A percentile compares a stretch with the other conserved stretches of the same genome.
These are phyloP conservation scores for Azemiops feae DNA, from an alignment of 2,113 vertebrate species.

Conservation along the genomic window DNA sequence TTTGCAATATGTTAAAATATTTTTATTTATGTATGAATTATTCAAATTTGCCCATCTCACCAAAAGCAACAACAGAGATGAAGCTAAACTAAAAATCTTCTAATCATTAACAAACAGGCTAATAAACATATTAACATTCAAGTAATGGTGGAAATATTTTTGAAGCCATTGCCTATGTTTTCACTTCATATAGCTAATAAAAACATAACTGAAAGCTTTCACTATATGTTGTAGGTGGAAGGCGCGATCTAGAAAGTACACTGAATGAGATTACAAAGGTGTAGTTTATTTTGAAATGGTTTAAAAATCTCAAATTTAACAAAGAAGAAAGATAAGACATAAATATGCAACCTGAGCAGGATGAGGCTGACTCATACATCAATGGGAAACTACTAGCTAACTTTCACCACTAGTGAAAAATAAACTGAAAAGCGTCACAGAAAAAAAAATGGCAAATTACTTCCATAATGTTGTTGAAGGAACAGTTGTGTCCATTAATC, in stretches of 20 bases:
- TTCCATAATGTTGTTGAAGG: background rate
- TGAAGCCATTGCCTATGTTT: background rate
- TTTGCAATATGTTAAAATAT: background rate
- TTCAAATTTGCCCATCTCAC: background rate
- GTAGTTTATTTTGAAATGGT: background rate
- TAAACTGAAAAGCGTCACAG: background rate
- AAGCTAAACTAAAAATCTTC: background rate
- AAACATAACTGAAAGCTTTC: background rate
- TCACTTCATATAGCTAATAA: background rate
- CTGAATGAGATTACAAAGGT: background rate
- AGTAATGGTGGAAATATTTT: background rate
- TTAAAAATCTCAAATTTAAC: background rate
- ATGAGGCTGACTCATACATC: background rate
- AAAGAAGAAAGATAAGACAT: background rate
- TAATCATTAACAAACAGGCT: background rate
- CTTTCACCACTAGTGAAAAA: background rate
- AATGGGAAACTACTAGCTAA: background rate
- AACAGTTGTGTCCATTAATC: background rate
- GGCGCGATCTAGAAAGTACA: background rate
- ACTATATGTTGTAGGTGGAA: background rate
- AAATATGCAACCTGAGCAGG: background rate
- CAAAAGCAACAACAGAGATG: background rate
- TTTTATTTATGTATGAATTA: background rate
- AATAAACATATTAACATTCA: background rate
- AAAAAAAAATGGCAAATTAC: background rate